Evolutionary conservation across 2,797 vertebrate genomes (phyloP).

Genomic region (Syngnathus acus): DNA sequence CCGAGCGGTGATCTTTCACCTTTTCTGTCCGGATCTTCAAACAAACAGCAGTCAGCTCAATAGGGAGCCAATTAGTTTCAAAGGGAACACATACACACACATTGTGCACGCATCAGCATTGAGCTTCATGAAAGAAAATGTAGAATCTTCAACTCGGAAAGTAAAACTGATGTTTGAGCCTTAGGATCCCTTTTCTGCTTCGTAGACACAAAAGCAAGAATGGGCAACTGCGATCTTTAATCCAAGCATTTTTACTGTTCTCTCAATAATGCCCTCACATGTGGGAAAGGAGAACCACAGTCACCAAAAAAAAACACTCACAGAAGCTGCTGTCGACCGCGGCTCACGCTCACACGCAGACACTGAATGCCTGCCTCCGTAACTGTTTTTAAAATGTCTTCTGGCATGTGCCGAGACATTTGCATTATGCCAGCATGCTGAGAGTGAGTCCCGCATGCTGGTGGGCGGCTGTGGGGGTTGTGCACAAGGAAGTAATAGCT

Average conservation of each 20-base stretch:
- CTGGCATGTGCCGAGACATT: not conserved
- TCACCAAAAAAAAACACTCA: too few relatives aligned
- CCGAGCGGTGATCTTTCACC: slow-evolving; percentile 46
- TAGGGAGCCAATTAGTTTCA: slow-evolving; percentile 8
- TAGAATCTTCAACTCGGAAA: slow-evolving; percentile 5
- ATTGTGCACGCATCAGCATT: not conserved
- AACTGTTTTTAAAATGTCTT: not conserved
- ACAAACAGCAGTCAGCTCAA: not conserved
- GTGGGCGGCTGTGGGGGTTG: not conserved
- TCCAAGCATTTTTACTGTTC: too few relatives aligned
- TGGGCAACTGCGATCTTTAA: not conserved
- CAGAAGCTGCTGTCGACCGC: too few relatives aligned
- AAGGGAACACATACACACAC: not conserved
- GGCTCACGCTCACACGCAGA: too few relatives aligned
- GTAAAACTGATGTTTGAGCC: not conserved
- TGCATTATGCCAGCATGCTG: not conserved
- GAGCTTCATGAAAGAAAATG: not conserved
- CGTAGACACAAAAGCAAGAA: not conserved
- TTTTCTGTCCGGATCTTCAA: slow-evolving; percentile 9
- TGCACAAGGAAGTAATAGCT: not conserved
- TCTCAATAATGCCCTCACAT: too few relatives aligned
- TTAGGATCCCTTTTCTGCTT: not conserved
- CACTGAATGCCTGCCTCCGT: too few relatives aligned
- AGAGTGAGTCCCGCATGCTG: not conserved
- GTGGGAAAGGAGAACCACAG: too few relatives aligned